Percentiles rank a stretch among this genome's conserved stretches.
phyloP scores from a whole-genome alignment of 2,113 vertebrate species.

The Nicator chloris region DNA sequence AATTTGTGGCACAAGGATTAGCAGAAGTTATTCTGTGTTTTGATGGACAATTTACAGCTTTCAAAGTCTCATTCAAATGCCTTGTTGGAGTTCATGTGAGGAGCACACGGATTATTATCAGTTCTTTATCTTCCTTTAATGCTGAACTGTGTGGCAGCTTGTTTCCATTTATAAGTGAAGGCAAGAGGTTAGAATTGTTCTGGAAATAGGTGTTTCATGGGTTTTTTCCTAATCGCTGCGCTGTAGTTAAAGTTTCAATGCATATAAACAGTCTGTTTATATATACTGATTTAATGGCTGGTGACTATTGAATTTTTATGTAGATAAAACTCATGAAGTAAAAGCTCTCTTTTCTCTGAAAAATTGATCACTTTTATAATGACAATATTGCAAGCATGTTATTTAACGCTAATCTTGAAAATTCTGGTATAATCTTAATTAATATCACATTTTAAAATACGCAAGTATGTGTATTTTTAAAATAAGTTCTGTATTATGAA shows the following conservation, averaged over 20 bases:
- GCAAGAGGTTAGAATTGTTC: not conserved
- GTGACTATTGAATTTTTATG: not conserved
- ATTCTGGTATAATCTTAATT: not conserved
- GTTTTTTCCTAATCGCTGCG: not conserved
- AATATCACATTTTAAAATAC: not conserved
- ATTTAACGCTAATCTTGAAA: not conserved
- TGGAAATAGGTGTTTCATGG: not conserved
- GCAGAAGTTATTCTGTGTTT: slow-evolving; percentile 33
- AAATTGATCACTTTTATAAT: not conserved
- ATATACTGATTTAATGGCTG: not conserved
- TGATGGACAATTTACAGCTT: slow-evolving; percentile 44
- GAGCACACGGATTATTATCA: not conserved
- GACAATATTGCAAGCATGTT: not conserved
- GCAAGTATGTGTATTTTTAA: not conserved
- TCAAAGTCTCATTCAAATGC: slow-evolving; percentile 26
- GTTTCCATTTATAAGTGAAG: not conserved
- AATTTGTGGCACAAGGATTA: slow-evolving; percentile 23
- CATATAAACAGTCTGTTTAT: not conserved
- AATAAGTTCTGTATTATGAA: not conserved
- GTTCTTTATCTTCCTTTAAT: slow-evolving; percentile 27
- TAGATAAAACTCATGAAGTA: not conserved
- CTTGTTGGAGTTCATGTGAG: slow-evolving; percentile 29
- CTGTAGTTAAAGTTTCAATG: not conserved
- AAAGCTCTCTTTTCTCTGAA: not conserved
- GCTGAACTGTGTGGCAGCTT: not conserved